Base-by-base conservation (phyloP, 1,140 invertebrate genomes). In the Hylaeus volcanicus region DNA sequence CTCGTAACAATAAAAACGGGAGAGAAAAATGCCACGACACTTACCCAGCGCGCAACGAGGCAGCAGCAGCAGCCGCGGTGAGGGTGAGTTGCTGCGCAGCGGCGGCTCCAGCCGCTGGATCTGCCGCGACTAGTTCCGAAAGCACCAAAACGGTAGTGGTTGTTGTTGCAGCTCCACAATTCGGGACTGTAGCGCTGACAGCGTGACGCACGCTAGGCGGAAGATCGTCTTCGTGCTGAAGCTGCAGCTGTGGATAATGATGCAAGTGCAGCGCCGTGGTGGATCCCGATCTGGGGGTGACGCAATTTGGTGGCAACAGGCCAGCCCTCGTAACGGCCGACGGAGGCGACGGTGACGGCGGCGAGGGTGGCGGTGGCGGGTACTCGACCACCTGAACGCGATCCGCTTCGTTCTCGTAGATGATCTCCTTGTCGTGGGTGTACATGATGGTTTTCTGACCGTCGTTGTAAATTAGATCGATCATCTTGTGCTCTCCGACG, bases 371-470 rank as follows among this genome's bases (percentile, higher is more conserved):
- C 0, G 92, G 92, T 3, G 92, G 93, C 1, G 93, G 93, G 63
- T 93, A 93, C 61, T 93, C 92, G 26, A 93, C 92, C 45, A 93
- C 93, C 12, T 93, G 92, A 0, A 93, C 92, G 11, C 92, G 79
- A 37, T 93, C 93, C 4, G 92, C 92, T 61, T 93, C 92, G 81
- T 91, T 93, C 80, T 93, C 93, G 77, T 93, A 93, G 41, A 93
- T 93, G 77, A 93, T 93, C 86, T 93, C 93, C 60, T 93, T 93
- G 80, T 93, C 93, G 79, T 93, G 93, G 1, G 96, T 97, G 86
- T 97, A 97, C 89, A 96, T 96, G 41, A 97, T 96, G 0, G 96
- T 97, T 89, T 97, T 96, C 88, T 96, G 96, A 45, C 96, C 96
- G 84, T 97, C 96, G 88, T 96, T 96, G 91, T 97, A 97, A 86